phyloP scores from a whole-genome alignment of 2,113 vertebrate genomes.

The Sapajus apella region DNA sequence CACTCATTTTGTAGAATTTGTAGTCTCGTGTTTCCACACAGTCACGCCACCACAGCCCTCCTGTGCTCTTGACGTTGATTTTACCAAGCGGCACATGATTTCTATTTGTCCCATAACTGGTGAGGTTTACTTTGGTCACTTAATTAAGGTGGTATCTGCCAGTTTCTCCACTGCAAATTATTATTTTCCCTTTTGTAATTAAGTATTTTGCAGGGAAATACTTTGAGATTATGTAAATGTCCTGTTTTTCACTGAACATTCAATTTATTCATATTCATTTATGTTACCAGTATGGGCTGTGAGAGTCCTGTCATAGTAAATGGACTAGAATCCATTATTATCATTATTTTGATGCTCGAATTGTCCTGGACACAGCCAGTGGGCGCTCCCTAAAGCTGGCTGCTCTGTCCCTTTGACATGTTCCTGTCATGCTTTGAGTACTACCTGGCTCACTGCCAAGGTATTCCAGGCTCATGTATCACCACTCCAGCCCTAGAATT shows the following conservation, averaged over 20 bases:
- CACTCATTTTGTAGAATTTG: background rate
- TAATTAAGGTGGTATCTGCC: background rate
- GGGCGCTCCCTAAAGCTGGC: background rate
- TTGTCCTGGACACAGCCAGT: background rate
- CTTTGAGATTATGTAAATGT: background rate
- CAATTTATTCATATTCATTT: background rate
- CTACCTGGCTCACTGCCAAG: background rate
- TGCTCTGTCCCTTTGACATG: background rate
- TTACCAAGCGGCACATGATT: background rate
- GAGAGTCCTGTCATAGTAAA: background rate
- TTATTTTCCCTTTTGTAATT: background rate
- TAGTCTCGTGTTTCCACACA: background rate
- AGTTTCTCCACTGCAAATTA: background rate
- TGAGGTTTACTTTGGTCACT: background rate
- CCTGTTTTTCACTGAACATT: background rate
- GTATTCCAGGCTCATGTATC: background rate
- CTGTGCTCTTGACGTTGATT: background rate
- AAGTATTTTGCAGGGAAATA: background rate
- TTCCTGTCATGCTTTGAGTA: background rate
- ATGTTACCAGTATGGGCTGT: background rate
- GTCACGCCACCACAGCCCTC: background rate
- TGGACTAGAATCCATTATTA: background rate
- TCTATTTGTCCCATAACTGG: background rate
- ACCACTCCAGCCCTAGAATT: background rate
- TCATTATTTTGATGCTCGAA: background rate